These are phyloP conservation scores for Cephonodes hylas DNA, from an alignment of 2,888 invertebrate genomes.

Conservation along the genomic window DNA sequence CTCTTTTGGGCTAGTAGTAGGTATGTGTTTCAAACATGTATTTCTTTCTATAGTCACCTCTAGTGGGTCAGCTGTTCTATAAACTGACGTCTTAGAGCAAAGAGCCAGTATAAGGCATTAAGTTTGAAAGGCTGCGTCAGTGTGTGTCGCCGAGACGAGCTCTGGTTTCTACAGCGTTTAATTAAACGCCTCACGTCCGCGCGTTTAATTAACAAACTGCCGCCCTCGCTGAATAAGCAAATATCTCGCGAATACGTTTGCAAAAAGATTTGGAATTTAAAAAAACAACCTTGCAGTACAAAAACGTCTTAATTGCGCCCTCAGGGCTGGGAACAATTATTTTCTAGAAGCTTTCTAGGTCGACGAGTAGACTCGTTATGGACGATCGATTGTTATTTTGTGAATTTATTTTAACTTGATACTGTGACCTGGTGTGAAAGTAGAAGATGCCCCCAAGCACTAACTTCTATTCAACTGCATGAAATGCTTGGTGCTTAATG, in stretches of 20 bases:
- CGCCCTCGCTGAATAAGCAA: background rate
- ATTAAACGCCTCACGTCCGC: background rate
- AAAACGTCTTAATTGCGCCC: slow-evolving; percentile 4
- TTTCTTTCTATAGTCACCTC: too few relatives aligned
- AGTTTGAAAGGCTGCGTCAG: background rate
- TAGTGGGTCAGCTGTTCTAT: too few relatives aligned
- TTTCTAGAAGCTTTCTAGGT: slow-evolving; percentile 6
- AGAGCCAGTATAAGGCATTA: too few relatives aligned
- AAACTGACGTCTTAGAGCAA: too few relatives aligned
- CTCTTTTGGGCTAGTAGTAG: too few relatives aligned
- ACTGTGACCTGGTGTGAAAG: background rate
- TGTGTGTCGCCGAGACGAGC: background rate
- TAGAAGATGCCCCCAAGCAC: too few relatives aligned
- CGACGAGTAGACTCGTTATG: background rate
- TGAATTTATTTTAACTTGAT: background rate
- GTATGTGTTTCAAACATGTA: too few relatives aligned
- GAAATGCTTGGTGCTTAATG: too few relatives aligned
- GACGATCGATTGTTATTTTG: background rate
- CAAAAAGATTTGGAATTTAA: slow-evolving; percentile 3
- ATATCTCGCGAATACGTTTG: background rate
- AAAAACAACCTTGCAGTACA: background rate
- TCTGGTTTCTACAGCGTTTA: background rate
- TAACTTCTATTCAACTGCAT: too few relatives aligned
- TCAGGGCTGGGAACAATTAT: slow-evolving; percentile 1
- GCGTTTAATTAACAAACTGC: background rate